Evolutionary conservation across 2,888 invertebrate species (phyloP).

Genomic region (Teinopalpus imperialis): DNA sequence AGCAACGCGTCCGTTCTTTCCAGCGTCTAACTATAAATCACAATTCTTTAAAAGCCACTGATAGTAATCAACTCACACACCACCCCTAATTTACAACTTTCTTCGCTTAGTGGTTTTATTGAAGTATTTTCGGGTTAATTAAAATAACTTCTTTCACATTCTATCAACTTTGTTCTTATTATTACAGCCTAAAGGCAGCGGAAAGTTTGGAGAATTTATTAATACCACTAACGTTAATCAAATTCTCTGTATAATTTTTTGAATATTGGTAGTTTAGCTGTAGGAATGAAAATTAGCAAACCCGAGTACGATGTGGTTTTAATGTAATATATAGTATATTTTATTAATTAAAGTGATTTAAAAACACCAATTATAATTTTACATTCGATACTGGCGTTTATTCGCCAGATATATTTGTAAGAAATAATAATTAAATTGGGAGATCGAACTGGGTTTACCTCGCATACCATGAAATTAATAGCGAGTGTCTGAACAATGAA

Average conservation of each 20-base stretch:
- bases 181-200: slow-evolving; percentile 34
- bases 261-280: neutral
- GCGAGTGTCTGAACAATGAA: no score
- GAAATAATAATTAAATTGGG: no score
- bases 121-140: slow-evolving; percentile 71
- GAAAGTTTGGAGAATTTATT: slow-evolving; percentile 47
- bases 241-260: slow-evolving; percentile 46
- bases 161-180: slow-evolving; percentile 43
- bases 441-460: no score
- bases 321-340: no score
- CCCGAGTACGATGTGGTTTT: no score
- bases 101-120: slow-evolving; percentile 58
- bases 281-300: neutral
- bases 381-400: no score
- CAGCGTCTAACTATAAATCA: slow-evolving; percentile 58
- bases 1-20: slow-evolving; percentile 46
- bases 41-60: slow-evolving; percentile 48
- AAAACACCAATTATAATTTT: no score
- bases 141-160: slow-evolving; percentile 57
- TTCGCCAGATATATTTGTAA: no score
- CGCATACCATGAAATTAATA: no score
- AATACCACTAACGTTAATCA: slow-evolving; percentile 44
- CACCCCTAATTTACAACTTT: slow-evolving; percentile 62
- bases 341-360: no score
- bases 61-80: slow-evolving; percentile 57